Base-by-base conservation (phyloP, 2,113 vertebrate genomes). In the Grammomys dolichurus region DNA sequence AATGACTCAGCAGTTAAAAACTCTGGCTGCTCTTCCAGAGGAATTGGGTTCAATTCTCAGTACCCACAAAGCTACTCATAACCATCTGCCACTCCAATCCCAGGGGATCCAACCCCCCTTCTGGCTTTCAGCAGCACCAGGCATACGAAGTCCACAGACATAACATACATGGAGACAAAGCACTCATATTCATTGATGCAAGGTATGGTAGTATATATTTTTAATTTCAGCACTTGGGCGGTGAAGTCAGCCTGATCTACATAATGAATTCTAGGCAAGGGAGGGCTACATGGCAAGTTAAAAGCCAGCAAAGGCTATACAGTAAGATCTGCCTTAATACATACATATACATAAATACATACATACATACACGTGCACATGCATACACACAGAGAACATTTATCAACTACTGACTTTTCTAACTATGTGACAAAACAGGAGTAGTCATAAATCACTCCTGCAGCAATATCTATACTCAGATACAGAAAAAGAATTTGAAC, bases 401-500 rank as follows among this genome's bases (percentile, higher is more conserved):
- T 63, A 84, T 60, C 56, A 84, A 92, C 75, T 73, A 93, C 14
- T 2, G 1, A 80, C 10, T 95, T 92, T 94, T 87, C 72, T 88
- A 93, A 92, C 78, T 92, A 16, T 87, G 67, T 91, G 76, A 93
- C 92, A 87, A 95, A 96, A 89, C 31, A 24, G 9, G 16, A 95
- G 46, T 86, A 97, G 13, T 78, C 14, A 93, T 33, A 93, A 92
- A 77, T 40, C 31, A 82, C 36, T 84, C 81, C 58, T n/a, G 24
- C 9, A 89, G 48, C 46, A 65, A 92, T 43, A 94, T 1, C 65
- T 93, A 56, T 16, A 96, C 43, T 43, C 63, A 5, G n/a, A 97
- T 56, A 26, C 87, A 87, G 86, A 94, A 92, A 96, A 95, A 91
- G 84, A 67, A 91, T 48, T 87, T 94, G 58, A 87, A 65, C 9